A percentile compares a stretch with the other conserved stretches of the same genome.
Conservation (phyloP, 2,797 vertebrate species). For the Craterocephalus amniculus region DNA sequence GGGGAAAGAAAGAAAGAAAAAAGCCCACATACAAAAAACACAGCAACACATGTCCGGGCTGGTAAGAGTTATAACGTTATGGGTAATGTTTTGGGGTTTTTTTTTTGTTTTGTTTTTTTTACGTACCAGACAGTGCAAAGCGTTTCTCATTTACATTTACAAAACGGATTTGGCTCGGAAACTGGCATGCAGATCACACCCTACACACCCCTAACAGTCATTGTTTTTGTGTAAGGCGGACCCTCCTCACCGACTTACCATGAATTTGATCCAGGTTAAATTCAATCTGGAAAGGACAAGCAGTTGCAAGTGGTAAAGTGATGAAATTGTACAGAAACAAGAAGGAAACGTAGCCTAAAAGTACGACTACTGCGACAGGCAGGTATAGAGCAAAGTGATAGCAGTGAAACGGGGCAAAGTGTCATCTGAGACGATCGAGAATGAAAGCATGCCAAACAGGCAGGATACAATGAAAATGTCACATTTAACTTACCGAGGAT, state of each 20-base stretch:
- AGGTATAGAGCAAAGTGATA: conserved; percentile 58
- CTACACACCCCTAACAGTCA: conserved; percentile 54
- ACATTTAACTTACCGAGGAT: conserved; percentile 81
- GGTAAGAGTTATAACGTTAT: conserved; percentile 21
- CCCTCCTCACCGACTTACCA: conserved; percentile 84
- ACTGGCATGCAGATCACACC: conserved; percentile 74
- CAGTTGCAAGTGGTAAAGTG: conserved; percentile 74
- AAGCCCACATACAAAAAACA: conserved; percentile 43
- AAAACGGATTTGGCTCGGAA: conserved; percentile 25
- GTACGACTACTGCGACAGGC: conserved; percentile 49
- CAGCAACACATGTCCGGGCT: conserved; percentile 52
- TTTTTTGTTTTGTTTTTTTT: background rate
- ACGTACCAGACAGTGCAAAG: conserved; percentile 45
- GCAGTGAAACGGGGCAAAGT: conserved; percentile 57
- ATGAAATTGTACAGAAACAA: conserved; percentile 65
- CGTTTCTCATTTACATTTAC: conserved; percentile 36
- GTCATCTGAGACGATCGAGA: conserved; percentile 51
- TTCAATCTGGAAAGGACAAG: conserved; percentile 88
- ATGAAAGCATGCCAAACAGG: conserved; percentile 55
- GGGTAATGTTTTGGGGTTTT: conserved; percentile 8
- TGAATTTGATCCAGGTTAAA: conserved; percentile 92
- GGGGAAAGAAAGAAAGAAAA: background rate
- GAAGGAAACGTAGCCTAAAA: conserved; percentile 39
- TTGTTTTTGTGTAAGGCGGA: conserved; percentile 19
- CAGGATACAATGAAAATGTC: conserved; percentile 16